A percentile compares a stretch with the other conserved stretches of the same genome.
Conservation (phyloP, 2,113 vertebrate species). For the Cephalopholis sonnerati region DNA sequence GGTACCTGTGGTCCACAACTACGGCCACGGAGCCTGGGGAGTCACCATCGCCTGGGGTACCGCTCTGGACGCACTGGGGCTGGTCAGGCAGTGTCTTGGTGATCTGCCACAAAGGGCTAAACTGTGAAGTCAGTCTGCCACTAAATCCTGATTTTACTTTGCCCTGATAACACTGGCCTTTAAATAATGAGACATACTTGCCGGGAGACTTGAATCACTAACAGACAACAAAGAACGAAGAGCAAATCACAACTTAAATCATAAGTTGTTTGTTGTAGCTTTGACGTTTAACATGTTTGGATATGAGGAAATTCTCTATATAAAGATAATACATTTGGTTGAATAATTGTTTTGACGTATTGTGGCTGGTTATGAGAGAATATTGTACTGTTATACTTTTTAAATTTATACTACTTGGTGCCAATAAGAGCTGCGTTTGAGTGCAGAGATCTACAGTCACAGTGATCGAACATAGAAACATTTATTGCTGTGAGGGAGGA, state of each 20-base stretch:
- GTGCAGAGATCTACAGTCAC: background rate
- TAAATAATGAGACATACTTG: background rate
- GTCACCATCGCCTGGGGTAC: conserved; percentile 91
- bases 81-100: conserved; percentile 84
- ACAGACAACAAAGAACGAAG: background rate
- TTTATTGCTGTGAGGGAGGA: background rate
- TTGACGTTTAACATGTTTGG: background rate
- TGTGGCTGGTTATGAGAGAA: background rate
- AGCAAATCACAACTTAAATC: background rate
- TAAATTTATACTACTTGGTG: background rate
- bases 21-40: conserved; percentile 91
- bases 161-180: background rate
- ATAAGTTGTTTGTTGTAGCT: background rate
- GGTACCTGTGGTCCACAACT: conserved; percentile 91
- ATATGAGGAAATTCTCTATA: background rate
- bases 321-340: background rate
- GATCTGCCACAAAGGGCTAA: conserved; percentile 68
- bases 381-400: background rate
- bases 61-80: conserved; percentile 84
- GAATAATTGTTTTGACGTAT: background rate
- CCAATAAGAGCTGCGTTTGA: background rate
- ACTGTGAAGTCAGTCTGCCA: conserved; percentile 61
- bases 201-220: background rate
- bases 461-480: background rate
- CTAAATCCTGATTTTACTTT: background rate